Evolutionary conservation across 2,113 vertebrate species (phyloP).

Genomic region (Aspiorhynchus laticeps): DNA sequence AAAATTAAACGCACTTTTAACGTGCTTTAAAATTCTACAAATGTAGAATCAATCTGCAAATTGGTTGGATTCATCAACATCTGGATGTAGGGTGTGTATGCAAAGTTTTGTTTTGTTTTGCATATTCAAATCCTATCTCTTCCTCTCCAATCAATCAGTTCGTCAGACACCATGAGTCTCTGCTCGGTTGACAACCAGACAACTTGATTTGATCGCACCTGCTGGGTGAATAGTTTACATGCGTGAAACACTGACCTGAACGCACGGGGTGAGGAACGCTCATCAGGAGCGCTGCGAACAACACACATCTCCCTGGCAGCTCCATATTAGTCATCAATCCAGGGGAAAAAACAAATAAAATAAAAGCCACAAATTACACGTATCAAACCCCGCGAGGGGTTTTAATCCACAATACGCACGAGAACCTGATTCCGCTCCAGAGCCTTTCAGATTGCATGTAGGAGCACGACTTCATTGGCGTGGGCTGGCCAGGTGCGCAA

Average conservation of each 20-base stretch:
- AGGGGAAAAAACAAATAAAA: too few species aligned
- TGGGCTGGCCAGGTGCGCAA: slow-evolving; percentile 54
- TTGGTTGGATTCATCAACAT: neutral
- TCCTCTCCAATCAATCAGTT: neutral
- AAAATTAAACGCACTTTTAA: neutral
- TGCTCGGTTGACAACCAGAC: neutral
- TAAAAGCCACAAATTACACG: neutral
- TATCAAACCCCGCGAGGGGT: neutral
- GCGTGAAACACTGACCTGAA: slow-evolving; percentile 52
- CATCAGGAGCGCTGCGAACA: slow-evolving; percentile 39
- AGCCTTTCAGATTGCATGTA: slow-evolving; percentile 48
- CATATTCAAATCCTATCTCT: neutral
- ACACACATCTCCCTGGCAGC: slow-evolving; percentile 35
- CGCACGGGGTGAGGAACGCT: slow-evolving; percentile 39
- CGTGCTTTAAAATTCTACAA: neutral
- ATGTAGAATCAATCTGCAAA: neutral
- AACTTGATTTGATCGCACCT: slow-evolving; percentile 20
- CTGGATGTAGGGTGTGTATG: neutral
- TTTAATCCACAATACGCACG: slow-evolving; percentile 33
- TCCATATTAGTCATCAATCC: slow-evolving; percentile 18
- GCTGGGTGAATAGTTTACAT: neutral
- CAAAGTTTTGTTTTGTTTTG: neutral
- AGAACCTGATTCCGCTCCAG: slow-evolving; percentile 29
- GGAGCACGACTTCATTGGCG: slow-evolving; percentile 49
- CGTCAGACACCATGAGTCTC: neutral